Evolutionary conservation across 2,888 invertebrate species (phyloP).

Genomic region (Drosophila setosimentum): DNA sequence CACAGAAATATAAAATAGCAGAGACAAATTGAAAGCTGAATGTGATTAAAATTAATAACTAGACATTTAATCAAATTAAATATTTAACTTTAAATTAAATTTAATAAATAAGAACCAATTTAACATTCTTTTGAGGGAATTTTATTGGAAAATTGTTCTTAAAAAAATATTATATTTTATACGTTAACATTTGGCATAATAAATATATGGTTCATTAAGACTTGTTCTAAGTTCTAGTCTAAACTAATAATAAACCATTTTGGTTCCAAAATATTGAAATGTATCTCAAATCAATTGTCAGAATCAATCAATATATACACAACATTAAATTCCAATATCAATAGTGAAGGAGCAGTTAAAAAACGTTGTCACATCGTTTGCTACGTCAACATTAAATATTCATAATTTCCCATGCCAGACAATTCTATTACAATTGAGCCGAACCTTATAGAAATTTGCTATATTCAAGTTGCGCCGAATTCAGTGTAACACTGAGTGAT

Average conservation of each 20-base stretch:
- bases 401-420: conserved; percentile 1
- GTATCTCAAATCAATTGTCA: background rate
- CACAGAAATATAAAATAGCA: background rate
- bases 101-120: background rate
- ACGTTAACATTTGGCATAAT: background rate
- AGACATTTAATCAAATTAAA: too few relatives aligned
- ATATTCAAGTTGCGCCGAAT: conserved; percentile 15
- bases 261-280: background rate
- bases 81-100: background rate
- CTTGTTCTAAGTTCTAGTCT: background rate
- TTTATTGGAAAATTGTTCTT: background rate
- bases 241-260: background rate
- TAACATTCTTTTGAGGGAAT: fast-evolving
- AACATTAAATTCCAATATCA: background rate
- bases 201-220: background rate
- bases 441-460: conserved; percentile 11
- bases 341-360: background rate
- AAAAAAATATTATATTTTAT: background rate
- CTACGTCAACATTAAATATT: conserved; percentile 8
- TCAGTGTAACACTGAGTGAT: conserved; percentile 22
- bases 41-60: background rate
- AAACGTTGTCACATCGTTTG: conserved; percentile 3
- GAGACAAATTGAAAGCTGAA: background rate
- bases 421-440: background rate
- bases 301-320: conserved; percentile 3